Base-by-base conservation (phyloP, 1,140 invertebrate species). In the Ladona fulva region DNA sequence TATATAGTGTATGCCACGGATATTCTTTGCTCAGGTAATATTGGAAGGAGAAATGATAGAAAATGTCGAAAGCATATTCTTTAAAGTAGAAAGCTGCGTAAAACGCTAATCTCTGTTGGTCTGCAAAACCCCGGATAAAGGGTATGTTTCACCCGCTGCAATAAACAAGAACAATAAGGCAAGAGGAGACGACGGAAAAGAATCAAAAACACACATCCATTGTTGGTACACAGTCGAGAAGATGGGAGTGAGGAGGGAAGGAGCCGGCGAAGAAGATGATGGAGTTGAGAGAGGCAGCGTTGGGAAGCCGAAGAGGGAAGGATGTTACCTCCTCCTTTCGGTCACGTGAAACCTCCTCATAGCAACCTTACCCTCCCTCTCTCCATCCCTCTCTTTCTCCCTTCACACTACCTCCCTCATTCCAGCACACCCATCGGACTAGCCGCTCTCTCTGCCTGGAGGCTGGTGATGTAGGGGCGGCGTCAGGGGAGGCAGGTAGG, bases 281-380 rank as follows among this genome's bases (percentile, higher is more conserved):
- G 52, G n/a, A 19, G 10, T 10, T 10, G 19, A 66, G 52, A 66
- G 52, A 66, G 1, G 12, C 14, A 12, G 52, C 52, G 52, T 22
- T 66, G 52, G 52, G 52, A 66, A 66, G 52, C 52, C 52, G 52
- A 66, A 19, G 19, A 52, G 44, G 44, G 19, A 52, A 66, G 52
- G 52, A 66, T 66, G 52, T 66, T 19, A 66, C 52, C 52, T 66
- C 52, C 52, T 66, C 52, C 52, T 66, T 22, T 66, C n/a, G 52
- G 52, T 66, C 52, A 66, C 52, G 52, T 66, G 52, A 66, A 66
- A 66, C 52, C 52, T 66, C 52, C 52, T 66, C 52, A 66, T 66
- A 19, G 52, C 52, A 19, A 5, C 14, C 52, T 22, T 22, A 19
- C 52, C 52, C 52, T 66, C 52, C 44, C 44, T 19, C 44, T 10